A percentile compares a stretch with the other conserved stretches of the same genome.
Conservation (phyloP, 2,797 vertebrate genomes). For the Notamacropus eugenii region DNA sequence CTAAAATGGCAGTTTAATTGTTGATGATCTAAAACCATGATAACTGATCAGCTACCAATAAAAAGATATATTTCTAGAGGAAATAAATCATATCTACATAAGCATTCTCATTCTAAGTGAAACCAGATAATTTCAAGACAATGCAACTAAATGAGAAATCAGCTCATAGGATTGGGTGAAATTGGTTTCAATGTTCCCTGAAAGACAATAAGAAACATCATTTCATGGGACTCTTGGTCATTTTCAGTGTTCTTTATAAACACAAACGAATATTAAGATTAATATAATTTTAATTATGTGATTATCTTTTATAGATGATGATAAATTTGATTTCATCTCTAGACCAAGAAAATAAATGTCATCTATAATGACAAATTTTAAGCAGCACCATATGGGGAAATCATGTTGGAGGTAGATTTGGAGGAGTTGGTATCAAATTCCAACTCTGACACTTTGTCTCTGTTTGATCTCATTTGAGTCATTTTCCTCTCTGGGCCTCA, state of each 20-base stretch:
- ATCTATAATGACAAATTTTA: neutral
- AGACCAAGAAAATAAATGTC: neutral
- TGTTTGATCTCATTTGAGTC: neutral
- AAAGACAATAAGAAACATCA: neutral
- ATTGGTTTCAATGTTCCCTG: neutral
- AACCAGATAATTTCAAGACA: neutral
- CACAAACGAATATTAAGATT: neutral
- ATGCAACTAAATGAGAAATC: neutral
- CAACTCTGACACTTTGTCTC: neutral
- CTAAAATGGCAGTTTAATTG: neutral
- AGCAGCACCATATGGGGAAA: neutral
- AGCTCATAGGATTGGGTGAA: neutral
- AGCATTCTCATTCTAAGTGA: neutral
- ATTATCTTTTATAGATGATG: neutral
- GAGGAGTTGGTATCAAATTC: neutral
- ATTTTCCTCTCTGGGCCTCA: neutral
- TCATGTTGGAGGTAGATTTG: neutral
- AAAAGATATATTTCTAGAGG: neutral
- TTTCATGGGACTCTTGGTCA: neutral
- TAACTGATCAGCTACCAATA: neutral
- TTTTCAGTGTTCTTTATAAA: neutral
- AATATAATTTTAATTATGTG: neutral
- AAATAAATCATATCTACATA: neutral
- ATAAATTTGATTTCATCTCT: neutral
- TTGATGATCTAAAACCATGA: neutral